Base-by-base conservation (phyloP, 2,113 vertebrate genomes). In the Dascyllus trimaculatus region DNA sequence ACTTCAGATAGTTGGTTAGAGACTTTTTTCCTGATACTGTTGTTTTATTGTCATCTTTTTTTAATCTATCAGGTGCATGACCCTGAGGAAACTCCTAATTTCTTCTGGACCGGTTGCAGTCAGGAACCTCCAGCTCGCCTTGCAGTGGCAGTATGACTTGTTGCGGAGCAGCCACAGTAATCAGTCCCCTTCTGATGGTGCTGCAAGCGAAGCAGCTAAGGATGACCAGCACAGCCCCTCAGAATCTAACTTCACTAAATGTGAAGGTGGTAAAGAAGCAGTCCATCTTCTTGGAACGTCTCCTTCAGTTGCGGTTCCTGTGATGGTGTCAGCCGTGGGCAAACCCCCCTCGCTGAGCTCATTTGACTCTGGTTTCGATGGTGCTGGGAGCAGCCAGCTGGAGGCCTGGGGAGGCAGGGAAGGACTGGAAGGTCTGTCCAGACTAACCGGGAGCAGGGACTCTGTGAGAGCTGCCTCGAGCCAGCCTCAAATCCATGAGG, bases 61-160 rank as follows among this genome's bases (percentile, higher is more conserved):
- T 38, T 65, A 17, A 5, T 24, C n/a, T 1, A 6, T 18, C 84
- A 96, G 95, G 57, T 95, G 94, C 68, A 48, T 93, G 71, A 86
- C 78, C n/a, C 72, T 95, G 29, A 92, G 91, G 71, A 93, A 89
- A 19, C 77, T 96, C 3, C 69, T 95, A 0, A 84, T 85, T 0
- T 93, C 87, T 6, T 78, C 82, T 2, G 89, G 75, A 4, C 78
- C 90, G 0, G 85, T 92, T 21, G 11, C 77, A 0, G 61, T 93
- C 1, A 69, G 64, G 21, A 85, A 91, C 18, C 91, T 96, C 2
- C 91, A 95, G 84, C 29, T 85, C 21, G 92, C 93, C 9, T 71
- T 95, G 18, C 92, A 93, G 66, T 96, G 95, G 95, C 94, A 95
- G 89, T 90, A 91, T 5, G 87, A 94, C 40, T 63, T 89, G 40